These are phyloP conservation scores for Phrynocephalus guinanensis DNA, from an alignment of 2,797 vertebrate genomes.

Conservation along the genomic window DNA sequence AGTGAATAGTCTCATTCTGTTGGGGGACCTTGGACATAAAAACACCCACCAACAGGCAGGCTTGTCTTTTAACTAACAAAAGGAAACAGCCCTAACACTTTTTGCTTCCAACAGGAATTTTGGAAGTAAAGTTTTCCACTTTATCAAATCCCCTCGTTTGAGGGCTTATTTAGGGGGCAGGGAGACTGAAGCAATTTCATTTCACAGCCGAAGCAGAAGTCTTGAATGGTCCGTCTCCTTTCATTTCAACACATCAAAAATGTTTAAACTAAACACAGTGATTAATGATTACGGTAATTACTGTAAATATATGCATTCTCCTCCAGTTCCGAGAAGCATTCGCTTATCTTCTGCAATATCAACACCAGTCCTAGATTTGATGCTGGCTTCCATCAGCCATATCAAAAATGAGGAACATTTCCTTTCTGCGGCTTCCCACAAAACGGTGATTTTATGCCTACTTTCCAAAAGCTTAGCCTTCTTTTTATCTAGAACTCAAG, in stretches of 20 bases:
- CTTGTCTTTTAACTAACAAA: too few species aligned
- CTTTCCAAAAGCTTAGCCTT: not conserved
- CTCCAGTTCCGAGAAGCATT: not conserved
- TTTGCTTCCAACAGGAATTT: too few species aligned
- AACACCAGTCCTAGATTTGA: not conserved
- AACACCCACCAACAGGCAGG: too few species aligned
- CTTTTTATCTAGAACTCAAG: not conserved
- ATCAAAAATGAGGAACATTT: not conserved
- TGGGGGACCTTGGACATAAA: too few species aligned
- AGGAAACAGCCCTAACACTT: too few species aligned
- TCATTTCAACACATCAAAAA: not conserved
- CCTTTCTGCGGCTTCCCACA: not conserved
- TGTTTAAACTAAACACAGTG: not conserved
- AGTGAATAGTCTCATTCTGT: too few species aligned
- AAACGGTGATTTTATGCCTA: not conserved
- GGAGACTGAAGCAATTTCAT: too few species aligned
- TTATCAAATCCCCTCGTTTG: too few species aligned
- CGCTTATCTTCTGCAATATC: not conserved
- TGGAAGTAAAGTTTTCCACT: too few species aligned
- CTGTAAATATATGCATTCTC: not conserved
- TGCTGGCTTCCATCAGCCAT: not conserved
- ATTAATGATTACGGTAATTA: not conserved
- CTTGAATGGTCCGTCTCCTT: too few species aligned
- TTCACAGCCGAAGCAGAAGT: too few species aligned
- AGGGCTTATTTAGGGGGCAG: too few species aligned